phyloP scores from a whole-genome alignment of 2,797 vertebrate species.

The Siniperca obscura region DNA sequence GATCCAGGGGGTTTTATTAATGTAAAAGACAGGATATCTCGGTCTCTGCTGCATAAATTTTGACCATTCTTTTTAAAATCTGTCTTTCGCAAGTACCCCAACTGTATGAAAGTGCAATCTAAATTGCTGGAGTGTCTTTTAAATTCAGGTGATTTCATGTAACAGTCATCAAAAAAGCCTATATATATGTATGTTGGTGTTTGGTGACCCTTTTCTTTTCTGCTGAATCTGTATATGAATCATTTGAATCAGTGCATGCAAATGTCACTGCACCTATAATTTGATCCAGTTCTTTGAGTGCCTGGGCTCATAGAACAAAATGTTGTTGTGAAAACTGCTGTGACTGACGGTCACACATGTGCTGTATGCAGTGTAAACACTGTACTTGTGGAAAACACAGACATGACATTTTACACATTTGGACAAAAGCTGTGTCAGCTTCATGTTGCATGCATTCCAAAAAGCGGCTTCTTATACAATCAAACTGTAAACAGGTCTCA shows the following conservation, averaged over 20 bases:
- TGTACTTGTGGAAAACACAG: conserved; percentile 10
- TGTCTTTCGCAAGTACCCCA: neutral
- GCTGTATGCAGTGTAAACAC: conserved; percentile 1
- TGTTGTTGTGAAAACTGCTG: conserved; percentile 6
- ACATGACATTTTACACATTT: neutral
- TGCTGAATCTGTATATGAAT: neutral
- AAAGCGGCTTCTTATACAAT: neutral
- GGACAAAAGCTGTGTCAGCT: neutral
- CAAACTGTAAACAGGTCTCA: conserved; percentile 8
- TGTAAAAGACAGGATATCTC: neutral
- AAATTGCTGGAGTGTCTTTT: neutral
- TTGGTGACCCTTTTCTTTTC: neutral
- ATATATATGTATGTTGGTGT: neutral
- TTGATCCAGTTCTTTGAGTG: neutral
- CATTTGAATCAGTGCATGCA: conserved; percentile 18
- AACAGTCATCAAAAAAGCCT: neutral
- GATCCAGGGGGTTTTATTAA: neutral
- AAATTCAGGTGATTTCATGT: neutral
- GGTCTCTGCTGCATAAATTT: neutral
- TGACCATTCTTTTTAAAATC: neutral
- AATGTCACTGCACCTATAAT: conserved; percentile 28
- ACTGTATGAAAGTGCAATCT: neutral
- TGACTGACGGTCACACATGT: neutral
- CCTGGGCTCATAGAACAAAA: neutral
- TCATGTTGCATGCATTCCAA: conserved; percentile 8